A percentile compares a stretch with the other conserved stretches of the same genome.
phyloP scores from a whole-genome alignment of 37 sponge, comb jelly and placozoan species.

The Theonella swinhoei region DNA sequence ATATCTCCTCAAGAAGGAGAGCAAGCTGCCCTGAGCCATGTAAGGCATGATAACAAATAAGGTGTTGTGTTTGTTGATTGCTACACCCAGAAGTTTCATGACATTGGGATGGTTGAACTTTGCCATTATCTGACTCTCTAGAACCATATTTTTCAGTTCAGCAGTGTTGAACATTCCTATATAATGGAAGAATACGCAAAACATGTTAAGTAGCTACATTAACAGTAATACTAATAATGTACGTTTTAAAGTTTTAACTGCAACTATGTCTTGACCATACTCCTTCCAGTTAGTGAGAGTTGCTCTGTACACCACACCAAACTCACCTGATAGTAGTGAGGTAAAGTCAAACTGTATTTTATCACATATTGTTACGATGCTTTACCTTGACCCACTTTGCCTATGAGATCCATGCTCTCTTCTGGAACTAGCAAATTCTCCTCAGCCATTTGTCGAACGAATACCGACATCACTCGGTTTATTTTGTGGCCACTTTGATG shows the following conservation, averaged over 20 bases:
- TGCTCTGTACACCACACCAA: slow-evolving; percentile 11
- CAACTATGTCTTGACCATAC: neutral
- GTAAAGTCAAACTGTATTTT: too few species aligned
- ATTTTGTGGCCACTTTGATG: too few species aligned
- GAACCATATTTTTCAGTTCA: neutral
- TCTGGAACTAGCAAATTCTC: neutral
- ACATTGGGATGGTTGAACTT: slow-evolving; percentile 10
- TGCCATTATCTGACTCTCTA: neutral
- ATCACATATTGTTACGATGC: too few species aligned
- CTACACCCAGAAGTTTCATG: slow-evolving; percentile 2
- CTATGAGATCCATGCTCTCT: neutral
- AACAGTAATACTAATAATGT: neutral
- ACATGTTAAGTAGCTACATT: neutral
- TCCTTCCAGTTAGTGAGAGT: neutral
- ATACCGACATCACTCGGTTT: neutral
- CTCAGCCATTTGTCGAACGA: neutral
- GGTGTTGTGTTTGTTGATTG: neutral
- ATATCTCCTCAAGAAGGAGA: neutral
- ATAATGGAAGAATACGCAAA: neutral
- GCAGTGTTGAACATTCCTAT: neutral
- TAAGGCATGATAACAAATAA: slow-evolving; percentile 5
- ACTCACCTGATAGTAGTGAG: slow-evolving; percentile 15
- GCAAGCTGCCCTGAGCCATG: slow-evolving; percentile 9
- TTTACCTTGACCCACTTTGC: neutral
- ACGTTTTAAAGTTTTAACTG: slow-evolving; percentile 13